Evolutionary conservation across 2,888 invertebrate species (phyloP), one percentile per base, ranked within the genome.

Genomic region (Ptychoptera contaminata): DNA sequence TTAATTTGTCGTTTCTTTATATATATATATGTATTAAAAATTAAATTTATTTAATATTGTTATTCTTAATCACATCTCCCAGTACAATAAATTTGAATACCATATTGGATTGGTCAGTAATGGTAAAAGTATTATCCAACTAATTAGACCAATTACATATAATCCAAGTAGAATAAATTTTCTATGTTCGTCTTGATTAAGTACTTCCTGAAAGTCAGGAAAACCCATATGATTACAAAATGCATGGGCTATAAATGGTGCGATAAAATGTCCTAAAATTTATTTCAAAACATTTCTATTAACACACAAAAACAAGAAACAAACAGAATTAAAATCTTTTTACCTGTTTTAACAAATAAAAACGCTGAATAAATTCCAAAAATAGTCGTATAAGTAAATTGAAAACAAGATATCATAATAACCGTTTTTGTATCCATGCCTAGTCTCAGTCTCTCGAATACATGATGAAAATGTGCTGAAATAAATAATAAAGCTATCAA

Each of bases 141-240:
- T 59, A 8, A 76, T 58, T 4, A 93, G 71, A 8, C 94, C 94
- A 7, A 78, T 53, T 4, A 90, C 60, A 61, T 85, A 91, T 45
- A 81, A 69, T 37, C 66, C 62, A 23, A 78, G 68, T 2, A 87
- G 72, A 16, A 80, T 60, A 11, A 72, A 61, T 51, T 82, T 73
- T 53, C 80, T 73, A 6, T 72, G 68, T 47, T 69, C 46, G 43
- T 56, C 55, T 42, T 63, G 77, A 16, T 71, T 71, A 47, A 74
- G 59, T 4, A 85, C 67, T 58, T 84, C 90, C 3, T 72, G 70
- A 50, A 94, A 72, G 61, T 92, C 86, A 0, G 94, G 94, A 58
- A 94, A 83, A 8, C 94, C 94, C 90, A 96, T 92, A 64, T 90
- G 86, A 65, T 96, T 96, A 66, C 96, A 96, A 63, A 93, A 92